phyloP scores from a whole-genome alignment of 2,797 vertebrate species.

The Liparis tanakae region DNA sequence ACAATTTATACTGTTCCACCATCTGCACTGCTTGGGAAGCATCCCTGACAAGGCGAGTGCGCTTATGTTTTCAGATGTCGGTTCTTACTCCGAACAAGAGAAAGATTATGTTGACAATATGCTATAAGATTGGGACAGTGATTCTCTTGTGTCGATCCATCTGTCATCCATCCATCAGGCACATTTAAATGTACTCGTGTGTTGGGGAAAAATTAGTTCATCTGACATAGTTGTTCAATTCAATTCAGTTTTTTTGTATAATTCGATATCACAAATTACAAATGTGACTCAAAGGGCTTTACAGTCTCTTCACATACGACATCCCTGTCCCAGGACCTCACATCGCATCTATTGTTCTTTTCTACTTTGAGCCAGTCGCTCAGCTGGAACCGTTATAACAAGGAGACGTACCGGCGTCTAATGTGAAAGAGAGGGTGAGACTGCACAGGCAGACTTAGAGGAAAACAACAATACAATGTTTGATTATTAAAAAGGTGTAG shows the following conservation, averaged over 20 bases:
- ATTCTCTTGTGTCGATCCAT: conserved; percentile 4
- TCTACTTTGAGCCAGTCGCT: background rate
- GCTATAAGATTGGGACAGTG: background rate
- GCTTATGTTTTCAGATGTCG: conserved; percentile 55
- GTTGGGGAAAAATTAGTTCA: background rate
- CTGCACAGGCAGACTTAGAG: background rate
- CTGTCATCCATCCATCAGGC: background rate
- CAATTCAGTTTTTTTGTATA: too few species aligned
- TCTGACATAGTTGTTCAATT: background rate
- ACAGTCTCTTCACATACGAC: too few species aligned
- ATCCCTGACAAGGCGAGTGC: conserved; percentile 49
- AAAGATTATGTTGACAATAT: conserved; percentile 33
- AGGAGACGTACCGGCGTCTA: background rate
- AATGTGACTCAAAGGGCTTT: too few species aligned
- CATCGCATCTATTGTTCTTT: background rate
- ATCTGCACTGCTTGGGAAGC: conserved; percentile 52
- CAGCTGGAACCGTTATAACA: background rate
- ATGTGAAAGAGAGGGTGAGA: conserved; percentile 1
- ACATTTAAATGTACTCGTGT: background rate
- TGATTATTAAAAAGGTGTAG: background rate
- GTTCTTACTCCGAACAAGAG: conserved; percentile 35
- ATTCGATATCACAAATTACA: too few species aligned
- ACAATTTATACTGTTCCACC: conserved; percentile 54
- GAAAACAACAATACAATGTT: background rate
- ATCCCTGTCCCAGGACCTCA: too few species aligned